Conservation (phyloP, 1,140 invertebrate species). For the Zaprionus ornatus region DNA sequence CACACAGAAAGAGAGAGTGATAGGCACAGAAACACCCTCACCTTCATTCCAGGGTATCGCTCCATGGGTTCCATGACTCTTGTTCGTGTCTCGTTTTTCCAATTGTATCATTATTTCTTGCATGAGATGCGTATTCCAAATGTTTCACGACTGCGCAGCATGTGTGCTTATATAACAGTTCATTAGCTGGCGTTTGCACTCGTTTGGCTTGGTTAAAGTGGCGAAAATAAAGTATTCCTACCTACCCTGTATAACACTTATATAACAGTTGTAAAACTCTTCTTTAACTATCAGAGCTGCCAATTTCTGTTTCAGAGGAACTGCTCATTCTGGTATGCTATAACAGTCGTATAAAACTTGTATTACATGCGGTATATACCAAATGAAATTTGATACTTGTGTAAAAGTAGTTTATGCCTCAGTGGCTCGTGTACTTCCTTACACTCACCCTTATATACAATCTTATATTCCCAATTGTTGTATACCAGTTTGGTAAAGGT, state of each 20-base stretch:
- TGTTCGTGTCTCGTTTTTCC: slow-evolving; percentile 48
- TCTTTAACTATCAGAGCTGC: not conserved
- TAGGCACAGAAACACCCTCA: not conserved
- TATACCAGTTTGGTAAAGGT: too few relatives aligned
- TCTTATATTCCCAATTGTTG: too few relatives aligned
- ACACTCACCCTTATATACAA: too few relatives aligned
- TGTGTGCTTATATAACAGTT: slow-evolving; percentile 9
- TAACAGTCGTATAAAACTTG: slow-evolving; percentile 35
- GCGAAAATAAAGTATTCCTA: not conserved
- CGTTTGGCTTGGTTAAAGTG: not conserved
- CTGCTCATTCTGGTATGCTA: not conserved
- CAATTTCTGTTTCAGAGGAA: not conserved
- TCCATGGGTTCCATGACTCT: slow-evolving; percentile 59
- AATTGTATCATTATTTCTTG: slow-evolving; percentile 16
- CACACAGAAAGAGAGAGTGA: not conserved
- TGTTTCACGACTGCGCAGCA: not conserved
- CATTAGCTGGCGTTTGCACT: slow-evolving; percentile 25
- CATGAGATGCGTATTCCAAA: not conserved
- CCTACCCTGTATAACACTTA: slow-evolving; percentile 1
- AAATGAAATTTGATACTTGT: not conserved
- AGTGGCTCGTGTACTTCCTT: too few relatives aligned
- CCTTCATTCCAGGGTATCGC: not conserved
- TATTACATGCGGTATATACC: not conserved
- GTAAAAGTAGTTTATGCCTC: not conserved
- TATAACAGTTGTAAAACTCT: slow-evolving; percentile 10